Evolutionary conservation across 64 coral and sea anemone species (phyloP).

Genomic region (Pocillopora verrucosa): DNA sequence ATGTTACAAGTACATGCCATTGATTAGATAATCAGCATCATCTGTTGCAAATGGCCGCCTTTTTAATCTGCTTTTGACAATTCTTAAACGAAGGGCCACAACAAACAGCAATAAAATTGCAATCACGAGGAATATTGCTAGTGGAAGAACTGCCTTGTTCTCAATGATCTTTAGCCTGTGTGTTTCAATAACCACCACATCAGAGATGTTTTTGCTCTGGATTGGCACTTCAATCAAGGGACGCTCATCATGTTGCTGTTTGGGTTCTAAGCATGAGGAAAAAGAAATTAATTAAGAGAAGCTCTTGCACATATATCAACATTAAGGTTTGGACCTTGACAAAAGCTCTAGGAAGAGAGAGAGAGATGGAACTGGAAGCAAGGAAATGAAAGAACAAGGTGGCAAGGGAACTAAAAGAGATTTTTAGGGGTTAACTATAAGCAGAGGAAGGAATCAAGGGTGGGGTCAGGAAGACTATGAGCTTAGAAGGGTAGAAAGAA

Average conservation of each 20-base stretch:
- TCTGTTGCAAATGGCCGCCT: slow-evolving; percentile 93
- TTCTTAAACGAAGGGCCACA: slow-evolving; percentile 76
- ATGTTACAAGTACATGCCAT: slow-evolving; percentile 97
- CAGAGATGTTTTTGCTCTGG: slow-evolving; percentile 48
- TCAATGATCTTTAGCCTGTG: slow-evolving; percentile 77
- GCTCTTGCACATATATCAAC: not conserved
- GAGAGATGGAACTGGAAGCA: too few relatives aligned
- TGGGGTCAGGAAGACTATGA: too few relatives aligned
- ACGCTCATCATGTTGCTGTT: not conserved
- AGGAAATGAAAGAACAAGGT: too few relatives aligned
- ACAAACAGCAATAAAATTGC: slow-evolving; percentile 82
- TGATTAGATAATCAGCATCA: slow-evolving; percentile 98
- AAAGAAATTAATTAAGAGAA: not conserved
- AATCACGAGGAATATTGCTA: slow-evolving; percentile 88
- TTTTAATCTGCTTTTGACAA: slow-evolving; percentile 84
- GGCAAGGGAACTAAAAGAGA: too few relatives aligned
- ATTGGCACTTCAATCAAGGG: slow-evolving; percentile 23
- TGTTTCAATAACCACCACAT: slow-evolving; percentile 92
- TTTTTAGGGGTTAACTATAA: too few relatives aligned
- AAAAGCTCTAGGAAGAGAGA: too few relatives aligned
- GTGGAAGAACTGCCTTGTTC: slow-evolving; percentile 94
- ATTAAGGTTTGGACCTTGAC: not conserved
- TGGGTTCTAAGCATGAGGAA: not conserved
- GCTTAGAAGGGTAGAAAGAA: too few relatives aligned
- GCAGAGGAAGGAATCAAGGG: too few relatives aligned